Percentiles rank a stretch among this genome's conserved stretches.
phyloP scores from a whole-genome alignment of 2,888 invertebrate species.

The Scaptomyza tumidula region DNA sequence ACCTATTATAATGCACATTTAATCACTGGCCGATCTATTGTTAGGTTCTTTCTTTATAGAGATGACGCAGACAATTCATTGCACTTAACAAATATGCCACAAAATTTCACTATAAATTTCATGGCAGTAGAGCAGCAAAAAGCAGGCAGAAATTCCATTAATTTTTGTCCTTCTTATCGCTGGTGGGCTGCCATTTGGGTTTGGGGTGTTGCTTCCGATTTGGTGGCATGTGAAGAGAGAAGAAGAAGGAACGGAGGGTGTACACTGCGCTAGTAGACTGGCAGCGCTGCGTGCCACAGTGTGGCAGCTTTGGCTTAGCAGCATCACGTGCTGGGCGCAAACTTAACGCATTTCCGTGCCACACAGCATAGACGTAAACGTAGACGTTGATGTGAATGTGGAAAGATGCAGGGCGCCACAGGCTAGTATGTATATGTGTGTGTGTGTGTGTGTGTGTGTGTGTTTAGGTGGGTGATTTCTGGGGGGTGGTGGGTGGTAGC shows the following conservation, averaged over 20 bases:
- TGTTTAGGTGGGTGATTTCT: not conserved
- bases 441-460: not conserved
- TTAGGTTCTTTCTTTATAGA: too few species aligned
- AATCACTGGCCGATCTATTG: too few species aligned
- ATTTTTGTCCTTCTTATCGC: conserved; percentile 82
- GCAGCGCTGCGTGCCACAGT: conserved; percentile 73
- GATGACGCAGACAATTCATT: too few species aligned
- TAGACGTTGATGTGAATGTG: conserved; percentile 3
- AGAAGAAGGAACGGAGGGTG: not conserved
- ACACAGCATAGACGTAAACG: conserved; percentile 22
- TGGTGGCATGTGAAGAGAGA: not conserved
- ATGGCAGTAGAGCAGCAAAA: conserved; percentile 51
- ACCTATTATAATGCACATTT: too few species aligned
- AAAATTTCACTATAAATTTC: conserved; percentile 11
- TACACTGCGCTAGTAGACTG: conserved; percentile 7
- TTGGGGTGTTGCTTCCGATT: conserved; percentile 7
- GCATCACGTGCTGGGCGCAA: conserved; percentile 79
- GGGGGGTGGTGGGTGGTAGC: conserved; percentile 9
- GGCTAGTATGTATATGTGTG: not conserved
- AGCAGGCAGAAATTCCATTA: conserved; percentile 82
- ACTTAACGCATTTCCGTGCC: conserved; percentile 80
- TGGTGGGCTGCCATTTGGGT: conserved; percentile 40
- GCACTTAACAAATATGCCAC: conserved; percentile 27
- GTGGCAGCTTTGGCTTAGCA: conserved; percentile 79
- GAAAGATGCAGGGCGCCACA: conserved; percentile 3